Evolutionary conservation across 1,140 invertebrate genomes (phyloP).

Genomic region (Triops longicaudatus): DNA sequence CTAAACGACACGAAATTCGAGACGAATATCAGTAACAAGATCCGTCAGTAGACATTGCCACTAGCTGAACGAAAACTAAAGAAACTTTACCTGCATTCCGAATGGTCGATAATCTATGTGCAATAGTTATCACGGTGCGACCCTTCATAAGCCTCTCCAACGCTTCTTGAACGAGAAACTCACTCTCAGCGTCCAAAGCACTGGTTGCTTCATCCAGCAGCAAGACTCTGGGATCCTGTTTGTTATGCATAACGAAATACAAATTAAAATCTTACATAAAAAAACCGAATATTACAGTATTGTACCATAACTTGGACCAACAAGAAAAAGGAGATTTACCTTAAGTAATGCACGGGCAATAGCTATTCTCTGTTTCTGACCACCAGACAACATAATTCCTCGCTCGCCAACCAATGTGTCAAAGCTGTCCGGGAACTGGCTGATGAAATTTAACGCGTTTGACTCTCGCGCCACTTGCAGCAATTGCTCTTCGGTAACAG

Average conservation of each 20-base stretch:
- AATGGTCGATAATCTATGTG: constrained; percentile 51
- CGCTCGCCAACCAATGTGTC: constrained; percentile 44
- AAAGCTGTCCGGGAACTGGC: constrained; percentile 41
- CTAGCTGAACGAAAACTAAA: too few relatives aligned
- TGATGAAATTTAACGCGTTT: constrained; percentile 48
- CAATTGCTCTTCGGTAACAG: constrained; percentile 39
- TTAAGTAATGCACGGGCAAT: constrained; percentile 42
- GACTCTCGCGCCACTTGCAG: constrained; percentile 42
- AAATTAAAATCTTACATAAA: not conserved
- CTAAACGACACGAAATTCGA: constrained; percentile 36
- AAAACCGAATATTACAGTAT: not conserved
- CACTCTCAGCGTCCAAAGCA: constrained; percentile 41
- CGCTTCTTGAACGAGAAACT: constrained; percentile 46
- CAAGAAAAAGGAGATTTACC: constrained; percentile 27
- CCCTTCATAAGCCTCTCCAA: constrained; percentile 41
- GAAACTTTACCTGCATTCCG: constrained; percentile 41
- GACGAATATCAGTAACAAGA: not conserved
- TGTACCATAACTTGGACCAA: not conserved
- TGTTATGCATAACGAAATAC: constrained; percentile 35
- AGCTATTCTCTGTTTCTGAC: constrained; percentile 43
- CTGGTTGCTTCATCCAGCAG: constrained; percentile 66
- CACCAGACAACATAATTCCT: constrained; percentile 40
- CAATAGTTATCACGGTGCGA: constrained; percentile 45
- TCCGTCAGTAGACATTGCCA: too few relatives aligned
- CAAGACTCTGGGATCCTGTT: constrained; percentile 71